A percentile compares a stretch with the other conserved stretches of the same genome.
Evolutionary conservation across 2,113 vertebrate genomes (phyloP).

Genomic region (Gyps fulvus): DNA sequence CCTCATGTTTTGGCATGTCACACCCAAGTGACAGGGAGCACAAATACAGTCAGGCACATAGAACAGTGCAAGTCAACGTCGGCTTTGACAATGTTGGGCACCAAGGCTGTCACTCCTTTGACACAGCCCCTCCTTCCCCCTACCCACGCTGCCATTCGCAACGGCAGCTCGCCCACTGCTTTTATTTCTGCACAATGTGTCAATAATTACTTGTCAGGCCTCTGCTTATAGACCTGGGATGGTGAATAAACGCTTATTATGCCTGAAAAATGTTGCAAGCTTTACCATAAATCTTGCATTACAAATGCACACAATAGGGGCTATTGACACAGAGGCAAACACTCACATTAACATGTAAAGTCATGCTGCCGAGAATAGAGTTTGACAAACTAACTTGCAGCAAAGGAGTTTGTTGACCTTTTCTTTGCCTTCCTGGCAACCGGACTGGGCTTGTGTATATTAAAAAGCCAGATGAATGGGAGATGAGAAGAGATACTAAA

Average conservation of each 20-base stretch:
- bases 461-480: background rate
- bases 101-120: slow-evolving; percentile 74
- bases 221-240: slow-evolving; percentile 67
- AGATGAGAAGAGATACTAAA: background rate
- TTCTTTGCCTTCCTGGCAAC: slow-evolving; percentile 5
- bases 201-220: slow-evolving; percentile 76
- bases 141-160: slow-evolving; percentile 72
- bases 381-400: slow-evolving; percentile 52
- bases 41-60: slow-evolving; percentile 71
- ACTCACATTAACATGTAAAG: slow-evolving; percentile 42
- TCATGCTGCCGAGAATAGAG: slow-evolving; percentile 7
- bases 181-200: slow-evolving; percentile 77
- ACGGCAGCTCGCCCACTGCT: slow-evolving; percentile 71
- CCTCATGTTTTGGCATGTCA: slow-evolving; percentile 77
- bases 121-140: slow-evolving; percentile 66
- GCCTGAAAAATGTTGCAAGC: slow-evolving; percentile 60
- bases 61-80: slow-evolving; percentile 70
- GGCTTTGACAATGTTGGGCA: slow-evolving; percentile 78
- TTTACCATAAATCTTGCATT: slow-evolving; percentile 69
- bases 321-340: slow-evolving; percentile 66
- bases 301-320: slow-evolving; percentile 65
- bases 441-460: background rate
- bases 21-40: slow-evolving; percentile 74
- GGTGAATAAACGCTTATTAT: slow-evolving; percentile 67
- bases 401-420: slow-evolving; percentile 51